Conservation (phyloP, 2,888 invertebrate species). For the Scelioninae gen. 1 region DNA sequence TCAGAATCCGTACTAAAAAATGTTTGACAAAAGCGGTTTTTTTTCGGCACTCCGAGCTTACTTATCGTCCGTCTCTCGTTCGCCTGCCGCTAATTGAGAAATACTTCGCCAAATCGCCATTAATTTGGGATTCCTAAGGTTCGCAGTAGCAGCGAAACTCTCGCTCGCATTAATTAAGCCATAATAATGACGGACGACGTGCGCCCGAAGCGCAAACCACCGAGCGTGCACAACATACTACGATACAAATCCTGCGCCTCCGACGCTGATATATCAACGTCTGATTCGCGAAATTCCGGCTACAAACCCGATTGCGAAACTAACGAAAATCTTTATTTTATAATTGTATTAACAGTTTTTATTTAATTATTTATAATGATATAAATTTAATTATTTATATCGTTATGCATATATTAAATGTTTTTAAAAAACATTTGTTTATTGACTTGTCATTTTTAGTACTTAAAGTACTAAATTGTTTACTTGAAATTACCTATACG, state of each 20-base stretch:
- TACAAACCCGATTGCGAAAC: neutral
- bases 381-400: no score
- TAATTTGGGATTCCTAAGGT: conserved; percentile 75
- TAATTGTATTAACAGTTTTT: no score
- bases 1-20: conserved; percentile 12
- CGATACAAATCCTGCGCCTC: conserved; percentile 48
- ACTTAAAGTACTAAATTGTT: no score
- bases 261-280: conserved; percentile 34
- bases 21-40: conserved; percentile 34
- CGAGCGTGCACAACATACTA: conserved; percentile 40
- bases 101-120: conserved; percentile 72
- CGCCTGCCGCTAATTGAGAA: conserved; percentile 73
- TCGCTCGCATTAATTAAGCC: conserved; percentile 75
- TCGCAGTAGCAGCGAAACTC: conserved; percentile 65
- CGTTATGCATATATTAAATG: no score
- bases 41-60: conserved; percentile 15
- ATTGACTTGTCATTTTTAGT: no score
- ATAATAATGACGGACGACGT: conserved; percentile 75
- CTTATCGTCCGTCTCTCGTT: conserved; percentile 49
- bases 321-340: conserved; percentile 25
- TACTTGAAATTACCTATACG: no score
- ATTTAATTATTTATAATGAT: no score
- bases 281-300: conserved; percentile 31
- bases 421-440: no score
- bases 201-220: conserved; percentile 43